A percentile compares a stretch with the other conserved stretches of the same genome.
phyloP scores from a whole-genome alignment of 2,113 vertebrate genomes.

The Pelodiscus sinensis region DNA sequence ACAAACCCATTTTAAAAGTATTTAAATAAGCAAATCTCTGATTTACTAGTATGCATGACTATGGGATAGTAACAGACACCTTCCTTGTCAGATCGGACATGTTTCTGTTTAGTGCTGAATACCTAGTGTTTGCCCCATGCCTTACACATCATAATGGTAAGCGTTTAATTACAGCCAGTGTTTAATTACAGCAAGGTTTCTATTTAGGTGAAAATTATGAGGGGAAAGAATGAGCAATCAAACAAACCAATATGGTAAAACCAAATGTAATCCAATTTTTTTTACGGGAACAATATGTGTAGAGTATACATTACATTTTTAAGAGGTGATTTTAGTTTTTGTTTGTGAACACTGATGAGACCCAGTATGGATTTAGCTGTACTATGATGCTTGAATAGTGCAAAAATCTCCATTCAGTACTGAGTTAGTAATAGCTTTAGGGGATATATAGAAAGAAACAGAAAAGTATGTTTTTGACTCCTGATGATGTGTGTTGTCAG shows the following conservation, averaged over 20 bases:
- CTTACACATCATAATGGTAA: background rate
- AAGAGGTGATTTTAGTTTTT: background rate
- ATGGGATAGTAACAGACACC: background rate
- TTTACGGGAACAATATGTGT: fast-evolving
- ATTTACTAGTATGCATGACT: background rate
- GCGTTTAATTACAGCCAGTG: background rate
- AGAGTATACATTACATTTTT: background rate
- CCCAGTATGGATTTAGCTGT: background rate
- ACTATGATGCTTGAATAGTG: background rate
- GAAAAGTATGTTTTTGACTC: background rate
- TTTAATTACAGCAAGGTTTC: background rate
- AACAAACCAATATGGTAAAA: background rate
- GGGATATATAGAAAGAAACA: background rate
- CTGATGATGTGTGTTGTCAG: background rate
- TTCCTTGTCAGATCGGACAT: background rate
- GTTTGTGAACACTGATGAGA: background rate
- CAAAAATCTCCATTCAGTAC: background rate
- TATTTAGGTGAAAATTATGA: background rate
- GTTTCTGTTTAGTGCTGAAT: no score
- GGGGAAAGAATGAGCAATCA: background rate
- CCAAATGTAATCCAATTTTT: background rate
- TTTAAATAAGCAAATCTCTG: background rate
- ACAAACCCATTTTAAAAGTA: background rate
- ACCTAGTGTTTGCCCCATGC: background rate
- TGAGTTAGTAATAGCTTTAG: background rate